phyloP scores from a whole-genome alignment of 2,113 vertebrate species.

The Sitta europaea region DNA sequence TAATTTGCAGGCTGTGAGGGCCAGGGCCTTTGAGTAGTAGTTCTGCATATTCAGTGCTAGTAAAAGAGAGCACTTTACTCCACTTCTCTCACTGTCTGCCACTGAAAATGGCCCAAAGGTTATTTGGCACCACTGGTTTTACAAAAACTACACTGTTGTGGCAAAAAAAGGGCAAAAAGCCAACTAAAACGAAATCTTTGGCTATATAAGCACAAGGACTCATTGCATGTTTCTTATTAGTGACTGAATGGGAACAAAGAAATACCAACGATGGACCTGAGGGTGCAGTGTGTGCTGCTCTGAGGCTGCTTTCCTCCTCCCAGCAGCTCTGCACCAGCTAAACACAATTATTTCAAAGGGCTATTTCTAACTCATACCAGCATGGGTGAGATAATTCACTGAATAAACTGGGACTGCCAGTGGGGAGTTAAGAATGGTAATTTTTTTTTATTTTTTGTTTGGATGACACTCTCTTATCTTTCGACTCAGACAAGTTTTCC shows the following conservation, averaged over 20 bases:
- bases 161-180: neutral
- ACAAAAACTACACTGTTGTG: neutral
- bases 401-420: neutral
- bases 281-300: neutral
- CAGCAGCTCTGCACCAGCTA: neutral
- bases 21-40: neutral
- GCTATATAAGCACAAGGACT: neutral
- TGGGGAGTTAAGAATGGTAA: neutral
- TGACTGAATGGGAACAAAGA: neutral
- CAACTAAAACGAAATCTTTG: neutral
- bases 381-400: conserved; percentile 12
- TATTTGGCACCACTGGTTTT: neutral
- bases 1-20: neutral
- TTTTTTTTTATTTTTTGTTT: neutral
- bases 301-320: neutral
- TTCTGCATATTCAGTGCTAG: neutral
- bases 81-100: neutral
- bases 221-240: neutral
- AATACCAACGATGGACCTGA: neutral
- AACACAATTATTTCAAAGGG: neutral
- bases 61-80: neutral
- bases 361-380: conserved; percentile 5
- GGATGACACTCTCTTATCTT: neutral
- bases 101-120: neutral
- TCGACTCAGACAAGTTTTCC: neutral